Conservation (phyloP, 2,888 invertebrate species). For the Emesis furor region DNA sequence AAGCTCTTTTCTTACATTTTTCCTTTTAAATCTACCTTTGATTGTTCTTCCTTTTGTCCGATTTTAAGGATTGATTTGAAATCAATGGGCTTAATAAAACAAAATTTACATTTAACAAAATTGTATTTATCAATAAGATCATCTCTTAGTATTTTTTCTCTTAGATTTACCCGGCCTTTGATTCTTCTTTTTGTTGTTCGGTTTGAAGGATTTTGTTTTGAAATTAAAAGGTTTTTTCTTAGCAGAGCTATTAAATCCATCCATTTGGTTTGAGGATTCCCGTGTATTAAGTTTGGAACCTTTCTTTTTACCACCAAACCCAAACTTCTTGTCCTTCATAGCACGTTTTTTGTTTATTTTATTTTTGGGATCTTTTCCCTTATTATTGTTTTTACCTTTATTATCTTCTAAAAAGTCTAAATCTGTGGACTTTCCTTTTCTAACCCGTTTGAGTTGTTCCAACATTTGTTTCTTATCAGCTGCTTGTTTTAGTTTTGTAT, state of each 20-base stretch:
- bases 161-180: constrained; percentile 92
- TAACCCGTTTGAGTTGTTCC: constrained; percentile 98
- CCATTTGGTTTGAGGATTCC: constrained; percentile 95
- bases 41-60: constrained; percentile 86
- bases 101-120: no score
- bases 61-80: constrained; percentile 82
- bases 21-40: constrained; percentile 92
- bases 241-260: constrained; percentile 90
- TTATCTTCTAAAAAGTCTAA: constrained; percentile 96
- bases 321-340: constrained; percentile 97
- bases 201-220: constrained; percentile 86
- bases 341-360: constrained; percentile 90
- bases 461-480: constrained; percentile 98
- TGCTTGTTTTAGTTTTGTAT: constrained; percentile 96
- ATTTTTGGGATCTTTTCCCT: constrained; percentile 79
- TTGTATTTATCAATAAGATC: constrained; percentile 54
- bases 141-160: constrained; percentile 85
- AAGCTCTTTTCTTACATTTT: constrained; percentile 67
- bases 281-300: constrained; percentile 97
- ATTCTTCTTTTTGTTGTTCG: constrained; percentile 86
- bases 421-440: constrained; percentile 96
- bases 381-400: constrained; percentile 82
- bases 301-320: constrained; percentile 98
- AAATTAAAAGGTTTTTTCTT: constrained; percentile 85
- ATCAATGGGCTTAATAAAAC: no score